Evolutionary conservation across 1,140 invertebrate genomes (phyloP), one percentile per base, ranked within the genome.

Genomic region (Procambarus virginalis): DNA sequence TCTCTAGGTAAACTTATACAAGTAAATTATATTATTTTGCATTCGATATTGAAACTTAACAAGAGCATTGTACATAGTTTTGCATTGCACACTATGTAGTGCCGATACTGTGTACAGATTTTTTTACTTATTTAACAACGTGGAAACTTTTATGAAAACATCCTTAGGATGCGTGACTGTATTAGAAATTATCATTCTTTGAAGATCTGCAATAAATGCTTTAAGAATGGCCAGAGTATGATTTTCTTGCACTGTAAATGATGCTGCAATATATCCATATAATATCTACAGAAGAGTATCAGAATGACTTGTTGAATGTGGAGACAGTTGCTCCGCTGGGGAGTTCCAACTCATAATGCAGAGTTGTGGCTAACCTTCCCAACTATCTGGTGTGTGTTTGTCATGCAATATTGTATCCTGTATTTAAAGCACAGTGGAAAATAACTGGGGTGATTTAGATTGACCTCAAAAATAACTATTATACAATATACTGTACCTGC

Each of bases 1-100:
- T 68, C 34, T 64, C 51, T 81, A 60, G 17, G 17, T 64, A 49
- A 55, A 46, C 51, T 81, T 22, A 46, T 22, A n/a, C 1, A 81
- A 22, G 22, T 14, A 81, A 58, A 60, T 73, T 22, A 48, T 73
- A 45, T 55, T 12, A 55, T 70, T 75, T 2, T 20, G 8, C 20
- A 34, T 8, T 84, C 8, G 20, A 17, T 77, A 22, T 73, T 76
- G 49, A 76, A 75, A 55, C 77, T 86, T 49, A 60, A 60, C 60
- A 79, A 20, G n/a, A 78, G 46, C 55, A 79, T 79, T 60, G 14
- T 86, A 49, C 80, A 70, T 86, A 79, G 48, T 86, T 79, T 78
- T 84, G 85, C 17, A 86, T 79, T 86, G 85, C 85, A 86, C 85
- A 79, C 85, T 86, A 86, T n/a, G n/a, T 86, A 86, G 85, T 86